A percentile compares a stretch with the other conserved stretches of the same genome.
phyloP scores from a whole-genome alignment of 2,888 invertebrate species.

The Acanthosepion pharaonis region DNA sequence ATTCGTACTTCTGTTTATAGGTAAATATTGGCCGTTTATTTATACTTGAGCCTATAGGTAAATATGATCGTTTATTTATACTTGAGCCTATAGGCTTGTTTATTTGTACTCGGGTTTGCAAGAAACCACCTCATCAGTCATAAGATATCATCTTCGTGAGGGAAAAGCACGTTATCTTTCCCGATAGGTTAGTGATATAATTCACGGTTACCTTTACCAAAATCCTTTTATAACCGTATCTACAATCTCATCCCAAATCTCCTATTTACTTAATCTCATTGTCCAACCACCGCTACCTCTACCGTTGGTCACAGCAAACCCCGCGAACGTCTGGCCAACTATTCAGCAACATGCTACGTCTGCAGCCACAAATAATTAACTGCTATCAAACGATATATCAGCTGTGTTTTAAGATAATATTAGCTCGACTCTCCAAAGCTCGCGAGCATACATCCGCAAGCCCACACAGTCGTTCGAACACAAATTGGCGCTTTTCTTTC shows the following conservation, averaged over 20 bases:
- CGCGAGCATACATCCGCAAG: background rate
- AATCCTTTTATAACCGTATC: background rate
- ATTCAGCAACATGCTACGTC: background rate
- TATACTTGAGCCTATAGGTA: too few species aligned
- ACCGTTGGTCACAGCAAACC: background rate
- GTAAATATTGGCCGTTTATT: too few species aligned
- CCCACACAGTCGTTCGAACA: background rate
- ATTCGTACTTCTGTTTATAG: too few species aligned
- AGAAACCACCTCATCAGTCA: too few species aligned
- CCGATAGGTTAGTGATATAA: background rate
- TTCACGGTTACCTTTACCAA: background rate
- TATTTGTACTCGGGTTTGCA: too few species aligned
- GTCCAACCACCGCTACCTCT: background rate
- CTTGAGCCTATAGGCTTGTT: too few species aligned
- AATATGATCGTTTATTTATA: too few species aligned
- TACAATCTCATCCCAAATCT: background rate
- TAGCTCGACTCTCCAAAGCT: conserved; percentile 35
- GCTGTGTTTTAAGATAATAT: conserved; percentile 46
- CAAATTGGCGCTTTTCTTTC: background rate
- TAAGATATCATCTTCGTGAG: too few species aligned
- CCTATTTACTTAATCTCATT: background rate
- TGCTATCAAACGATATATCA: conserved; percentile 37
- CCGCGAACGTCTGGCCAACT: background rate
- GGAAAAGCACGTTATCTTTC: too few species aligned
- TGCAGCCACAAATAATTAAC: background rate